These are phyloP conservation scores for Brachystomella parvula DNA, from an alignment of 1,140 invertebrate genomes.

Conservation along the genomic window DNA sequence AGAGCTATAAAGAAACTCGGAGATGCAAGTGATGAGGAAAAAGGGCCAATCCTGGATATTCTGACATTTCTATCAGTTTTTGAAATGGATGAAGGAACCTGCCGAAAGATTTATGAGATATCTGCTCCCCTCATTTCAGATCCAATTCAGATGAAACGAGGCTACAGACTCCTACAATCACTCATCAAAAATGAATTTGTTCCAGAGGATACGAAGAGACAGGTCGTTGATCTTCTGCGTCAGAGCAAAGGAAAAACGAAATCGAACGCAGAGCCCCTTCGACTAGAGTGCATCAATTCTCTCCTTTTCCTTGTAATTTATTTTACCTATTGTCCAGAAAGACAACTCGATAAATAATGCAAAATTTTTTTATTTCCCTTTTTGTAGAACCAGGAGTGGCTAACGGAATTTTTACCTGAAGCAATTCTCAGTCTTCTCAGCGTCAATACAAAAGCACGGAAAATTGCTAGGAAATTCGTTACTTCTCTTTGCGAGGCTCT, in stretches of 20 bases:
- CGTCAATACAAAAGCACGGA: constrained; percentile 31
- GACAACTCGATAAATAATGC: not conserved
- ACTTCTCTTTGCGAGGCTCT: constrained; percentile 10
- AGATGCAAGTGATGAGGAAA: constrained; percentile 10
- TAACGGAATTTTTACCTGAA: constrained; percentile 33
- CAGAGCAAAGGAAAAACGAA: constrained; percentile 25
- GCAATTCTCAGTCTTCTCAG: constrained; percentile 33
- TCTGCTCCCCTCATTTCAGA: constrained; percentile 12
- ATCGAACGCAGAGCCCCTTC: constrained; percentile 30
- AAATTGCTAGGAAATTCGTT: constrained; percentile 20
- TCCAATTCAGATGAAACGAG: constrained; percentile 17
- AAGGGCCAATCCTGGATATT: constrained; percentile 27
- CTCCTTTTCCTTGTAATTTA: constrained; percentile 9
- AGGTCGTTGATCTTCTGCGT: constrained; percentile 12
- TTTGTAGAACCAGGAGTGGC: constrained; percentile 21
- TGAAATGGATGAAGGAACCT: not conserved
- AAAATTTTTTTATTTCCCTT: no score
- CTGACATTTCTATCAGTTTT: constrained; percentile 15
- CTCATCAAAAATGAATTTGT: constrained; percentile 20
- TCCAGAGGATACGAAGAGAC: not conserved
- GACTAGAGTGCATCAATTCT: constrained; percentile 29
- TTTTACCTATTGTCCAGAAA: not conserved
- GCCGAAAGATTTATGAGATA: constrained; percentile 21
- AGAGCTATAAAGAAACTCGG: constrained; percentile 27
- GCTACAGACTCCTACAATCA: constrained; percentile 17